phyloP scores from a whole-genome alignment of 1,140 invertebrate species.

The Pogonomyrmex californicus region DNA sequence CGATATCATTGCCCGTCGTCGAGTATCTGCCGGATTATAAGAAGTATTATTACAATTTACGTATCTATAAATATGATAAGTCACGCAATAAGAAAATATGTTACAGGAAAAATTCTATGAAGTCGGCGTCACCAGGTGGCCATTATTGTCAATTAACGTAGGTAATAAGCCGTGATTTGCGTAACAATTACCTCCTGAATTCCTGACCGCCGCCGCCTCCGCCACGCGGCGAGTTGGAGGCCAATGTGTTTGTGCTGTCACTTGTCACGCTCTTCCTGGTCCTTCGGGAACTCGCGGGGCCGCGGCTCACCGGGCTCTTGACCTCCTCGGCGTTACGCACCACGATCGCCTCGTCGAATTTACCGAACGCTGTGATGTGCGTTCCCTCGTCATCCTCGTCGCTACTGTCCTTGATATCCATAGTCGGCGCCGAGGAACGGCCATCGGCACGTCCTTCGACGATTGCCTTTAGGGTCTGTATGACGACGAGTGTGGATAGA shows the following conservation, averaged over 20 bases:
- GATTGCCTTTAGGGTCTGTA: slow-evolving; percentile 48
- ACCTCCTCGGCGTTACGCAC: slow-evolving; percentile 83
- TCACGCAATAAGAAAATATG: background rate
- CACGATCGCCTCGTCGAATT: slow-evolving; percentile 84
- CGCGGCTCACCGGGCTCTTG: slow-evolving; percentile 80
- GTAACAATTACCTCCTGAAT: slow-evolving; percentile 71
- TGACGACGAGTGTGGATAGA: slow-evolving; percentile 1
- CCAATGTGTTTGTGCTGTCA: slow-evolving; percentile 71
- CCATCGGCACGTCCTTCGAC: slow-evolving; percentile 39
- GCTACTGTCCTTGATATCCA: slow-evolving; percentile 79
- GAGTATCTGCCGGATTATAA: slow-evolving; percentile 56
- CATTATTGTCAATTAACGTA: background rate
- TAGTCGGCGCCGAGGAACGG: slow-evolving; percentile 29
- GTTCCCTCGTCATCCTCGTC: slow-evolving; percentile 80
- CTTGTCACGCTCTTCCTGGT: slow-evolving; percentile 68
- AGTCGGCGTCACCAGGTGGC: background rate
- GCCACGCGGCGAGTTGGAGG: slow-evolving; percentile 74
- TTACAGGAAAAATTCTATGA: background rate
- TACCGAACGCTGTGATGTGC: slow-evolving; percentile 77
- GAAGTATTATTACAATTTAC: background rate
- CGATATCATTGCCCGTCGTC: slow-evolving; percentile 55
- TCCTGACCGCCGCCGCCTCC: slow-evolving; percentile 66
- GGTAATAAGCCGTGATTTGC: background rate
- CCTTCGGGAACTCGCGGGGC: slow-evolving; percentile 69
- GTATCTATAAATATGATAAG: background rate